Percentiles rank a stretch among this genome's conserved stretches.
phyloP scores from a whole-genome alignment of 2,113 vertebrate genomes.

The Proteles cristata region DNA sequence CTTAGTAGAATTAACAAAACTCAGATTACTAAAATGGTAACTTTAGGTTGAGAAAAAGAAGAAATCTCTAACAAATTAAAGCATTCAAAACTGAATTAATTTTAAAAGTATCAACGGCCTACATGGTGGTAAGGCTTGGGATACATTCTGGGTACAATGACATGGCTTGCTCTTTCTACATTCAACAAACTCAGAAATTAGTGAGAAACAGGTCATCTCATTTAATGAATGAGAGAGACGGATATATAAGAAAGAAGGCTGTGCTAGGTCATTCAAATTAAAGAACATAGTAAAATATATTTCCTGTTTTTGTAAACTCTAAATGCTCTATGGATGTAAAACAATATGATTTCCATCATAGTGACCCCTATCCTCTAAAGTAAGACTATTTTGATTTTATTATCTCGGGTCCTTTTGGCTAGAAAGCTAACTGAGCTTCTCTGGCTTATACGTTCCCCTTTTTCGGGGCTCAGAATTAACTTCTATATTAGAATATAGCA shows the following conservation, averaged over 20 bases:
- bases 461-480: background rate
- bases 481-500: background rate
- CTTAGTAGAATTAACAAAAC: background rate
- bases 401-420: accelerated
- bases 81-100: background rate
- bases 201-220: background rate
- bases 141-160: background rate
- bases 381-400: background rate
- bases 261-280: background rate
- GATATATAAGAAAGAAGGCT: accelerated
- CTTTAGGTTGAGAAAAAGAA: background rate
- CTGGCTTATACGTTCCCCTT: accelerated
- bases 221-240: background rate
- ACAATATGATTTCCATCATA: background rate
- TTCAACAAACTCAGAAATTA: background rate
- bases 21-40: background rate
- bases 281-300: background rate
- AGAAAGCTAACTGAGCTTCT: background rate
- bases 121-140: accelerated
- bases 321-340: background rate
- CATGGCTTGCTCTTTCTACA: background rate
- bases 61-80: background rate
- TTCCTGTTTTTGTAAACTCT: background rate
- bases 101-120: background rate
- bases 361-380: accelerated